Evolutionary conservation across 37 sponge, comb jelly and placozoan genomes (phyloP).

Genomic region (Haliclona indistincta): DNA sequence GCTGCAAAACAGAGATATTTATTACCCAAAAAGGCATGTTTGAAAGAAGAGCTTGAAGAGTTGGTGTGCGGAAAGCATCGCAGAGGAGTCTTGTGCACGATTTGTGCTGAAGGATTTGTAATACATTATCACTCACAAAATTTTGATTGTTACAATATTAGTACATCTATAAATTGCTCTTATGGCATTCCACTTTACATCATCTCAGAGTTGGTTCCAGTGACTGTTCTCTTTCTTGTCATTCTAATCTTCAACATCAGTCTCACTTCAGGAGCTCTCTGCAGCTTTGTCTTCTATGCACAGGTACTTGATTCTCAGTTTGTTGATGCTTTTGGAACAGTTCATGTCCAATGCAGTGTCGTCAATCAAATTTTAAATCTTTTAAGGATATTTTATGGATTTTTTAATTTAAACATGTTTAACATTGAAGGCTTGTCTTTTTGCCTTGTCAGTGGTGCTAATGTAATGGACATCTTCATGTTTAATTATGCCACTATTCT

Average conservation of each 20-base stretch:
- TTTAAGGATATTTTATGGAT: not conserved
- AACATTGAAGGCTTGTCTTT: constrained; percentile 12
- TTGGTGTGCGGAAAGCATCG: constrained; percentile 13
- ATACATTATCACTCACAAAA: constrained; percentile 23
- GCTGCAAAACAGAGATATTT: not conserved
- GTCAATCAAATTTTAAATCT: not conserved
- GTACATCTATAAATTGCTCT: constrained; percentile 5
- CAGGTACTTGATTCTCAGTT: constrained; percentile 18
- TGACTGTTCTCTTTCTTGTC: constrained; percentile 30
- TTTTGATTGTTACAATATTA: not conserved
- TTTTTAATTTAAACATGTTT: constrained; percentile 29
- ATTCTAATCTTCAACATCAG: constrained; percentile 42
- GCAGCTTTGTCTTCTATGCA: constrained; percentile 40
- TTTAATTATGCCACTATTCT: constrained; percentile 32
- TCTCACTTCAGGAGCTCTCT: constrained; percentile 30
- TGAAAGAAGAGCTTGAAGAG: not conserved
- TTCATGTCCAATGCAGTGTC: not conserved
- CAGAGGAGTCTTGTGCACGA: constrained; percentile 13
- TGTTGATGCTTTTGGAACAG: not conserved
- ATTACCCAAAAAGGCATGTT: not conserved
- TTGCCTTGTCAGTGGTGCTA: constrained; percentile 27
- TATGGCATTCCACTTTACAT: constrained; percentile 40
- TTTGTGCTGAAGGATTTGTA: constrained; percentile 12
- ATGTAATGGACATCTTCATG: constrained; percentile 1
- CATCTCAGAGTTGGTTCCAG: constrained; percentile 26